Percentiles rank a stretch among this genome's conserved stretches.
Conservation (phyloP, 2,797 vertebrate species). For the Halcyon leucocephala region DNA sequence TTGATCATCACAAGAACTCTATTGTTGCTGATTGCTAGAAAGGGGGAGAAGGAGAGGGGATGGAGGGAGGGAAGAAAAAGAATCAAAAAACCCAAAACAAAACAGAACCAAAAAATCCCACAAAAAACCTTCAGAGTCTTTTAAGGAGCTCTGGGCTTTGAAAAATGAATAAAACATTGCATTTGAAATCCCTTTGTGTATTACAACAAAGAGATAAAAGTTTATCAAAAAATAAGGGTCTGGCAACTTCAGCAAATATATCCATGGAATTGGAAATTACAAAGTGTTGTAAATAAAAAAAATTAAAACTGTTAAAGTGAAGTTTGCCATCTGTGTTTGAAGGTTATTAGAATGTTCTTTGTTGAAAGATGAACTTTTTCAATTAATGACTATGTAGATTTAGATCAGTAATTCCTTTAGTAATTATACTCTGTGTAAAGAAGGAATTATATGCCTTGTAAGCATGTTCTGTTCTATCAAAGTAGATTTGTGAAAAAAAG, state of each 20-base stretch:
- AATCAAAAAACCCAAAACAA: neutral
- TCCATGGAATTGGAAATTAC: slow-evolving; percentile 26
- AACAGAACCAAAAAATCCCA: neutral
- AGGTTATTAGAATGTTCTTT: slow-evolving; percentile 57
- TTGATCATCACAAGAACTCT: slow-evolving; percentile 38
- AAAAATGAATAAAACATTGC: slow-evolving; percentile 75
- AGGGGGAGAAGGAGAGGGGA: neutral
- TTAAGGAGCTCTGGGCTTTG: slow-evolving; percentile 63
- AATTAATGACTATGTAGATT: slow-evolving; percentile 66
- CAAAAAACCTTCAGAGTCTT: slow-evolving; percentile 26
- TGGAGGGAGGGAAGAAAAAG: neutral
- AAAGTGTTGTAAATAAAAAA: slow-evolving; percentile 43
- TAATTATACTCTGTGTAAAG: slow-evolving; percentile 67
- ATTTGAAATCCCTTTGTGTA: slow-evolving; percentile 70
- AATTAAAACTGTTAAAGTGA: neutral
- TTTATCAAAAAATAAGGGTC: slow-evolving; percentile 64
- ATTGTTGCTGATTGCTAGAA: slow-evolving; percentile 24
- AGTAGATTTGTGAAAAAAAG: slow-evolving; percentile 52
- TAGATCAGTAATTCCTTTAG: slow-evolving; percentile 62
- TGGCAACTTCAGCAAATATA: slow-evolving; percentile 73
- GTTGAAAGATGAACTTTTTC: slow-evolving; percentile 56
- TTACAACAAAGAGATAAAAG: slow-evolving; percentile 72
- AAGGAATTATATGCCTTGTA: slow-evolving; percentile 66
- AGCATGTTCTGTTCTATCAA: slow-evolving; percentile 57
- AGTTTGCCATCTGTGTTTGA: slow-evolving; percentile 49